Percentiles rank a stretch among this genome's conserved stretches.
phyloP scores from a whole-genome alignment of 2,888 invertebrate genomes.

The Rhorus exstirpatorius region DNA sequence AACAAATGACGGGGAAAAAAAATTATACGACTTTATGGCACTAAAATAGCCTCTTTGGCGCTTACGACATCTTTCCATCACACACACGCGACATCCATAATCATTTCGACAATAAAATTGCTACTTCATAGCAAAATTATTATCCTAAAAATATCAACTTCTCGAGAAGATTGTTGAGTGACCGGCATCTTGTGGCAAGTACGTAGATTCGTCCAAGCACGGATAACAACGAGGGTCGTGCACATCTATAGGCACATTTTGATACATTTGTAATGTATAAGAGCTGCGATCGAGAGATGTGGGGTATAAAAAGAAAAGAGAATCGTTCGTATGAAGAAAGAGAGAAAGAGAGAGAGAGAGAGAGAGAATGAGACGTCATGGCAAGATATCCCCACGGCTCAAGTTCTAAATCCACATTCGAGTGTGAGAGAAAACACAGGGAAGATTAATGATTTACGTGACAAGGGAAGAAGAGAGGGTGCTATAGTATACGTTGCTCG shows the following conservation, averaged over 20 bases:
- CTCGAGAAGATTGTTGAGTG: slow-evolving; percentile 4
- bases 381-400: slow-evolving; percentile 81
- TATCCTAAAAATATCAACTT: not conserved
- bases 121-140: no score
- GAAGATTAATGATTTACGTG: slow-evolving; percentile 86
- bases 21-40: no score
- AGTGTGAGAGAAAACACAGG: slow-evolving; percentile 85
- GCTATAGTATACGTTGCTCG: slow-evolving; percentile 62
- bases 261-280: slow-evolving; percentile 26
- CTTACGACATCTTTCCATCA: no score
- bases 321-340: slow-evolving; percentile 32
- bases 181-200: not conserved
- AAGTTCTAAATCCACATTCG: slow-evolving; percentile 85
- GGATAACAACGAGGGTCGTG: slow-evolving; percentile 19
- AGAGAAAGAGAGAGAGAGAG: slow-evolving; percentile 22
- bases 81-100: no score
- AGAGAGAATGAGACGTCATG: slow-evolving; percentile 67
- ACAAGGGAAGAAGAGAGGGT: slow-evolving; percentile 81
- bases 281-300: slow-evolving; percentile 42
- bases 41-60: no score
- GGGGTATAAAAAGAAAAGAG: slow-evolving; percentile 51
- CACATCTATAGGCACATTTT: not conserved
- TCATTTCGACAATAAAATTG: no score
- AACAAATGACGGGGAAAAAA: no score
- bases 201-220: slow-evolving; percentile 21